These are phyloP conservation scores for Ibycter americanus DNA, from an alignment of 2,797 vertebrate genomes.

Conservation along the genomic window DNA sequence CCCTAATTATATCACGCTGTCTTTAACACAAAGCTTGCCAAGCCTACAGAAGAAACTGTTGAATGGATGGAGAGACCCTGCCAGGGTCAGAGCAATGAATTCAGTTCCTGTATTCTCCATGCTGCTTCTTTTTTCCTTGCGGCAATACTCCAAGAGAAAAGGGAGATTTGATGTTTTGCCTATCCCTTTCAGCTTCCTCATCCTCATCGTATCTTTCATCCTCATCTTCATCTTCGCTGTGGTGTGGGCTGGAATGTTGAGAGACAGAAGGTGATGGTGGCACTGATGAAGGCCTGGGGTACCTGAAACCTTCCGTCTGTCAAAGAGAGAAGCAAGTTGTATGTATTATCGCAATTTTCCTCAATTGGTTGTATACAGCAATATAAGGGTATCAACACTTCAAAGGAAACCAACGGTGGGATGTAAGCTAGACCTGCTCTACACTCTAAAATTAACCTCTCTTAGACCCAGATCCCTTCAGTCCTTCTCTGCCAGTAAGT, in stretches of 20 bases:
- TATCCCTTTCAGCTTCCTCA: slow-evolving; percentile 89
- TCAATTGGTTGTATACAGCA: not conserved
- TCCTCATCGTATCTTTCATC: slow-evolving; percentile 91
- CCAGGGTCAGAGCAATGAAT: not conserved
- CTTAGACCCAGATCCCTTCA: not conserved
- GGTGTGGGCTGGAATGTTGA: slow-evolving; percentile 86
- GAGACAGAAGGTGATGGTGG: slow-evolving; percentile 91
- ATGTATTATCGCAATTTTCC: not conserved
- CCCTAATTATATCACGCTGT: not conserved
- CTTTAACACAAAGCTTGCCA: slow-evolving; percentile 19
- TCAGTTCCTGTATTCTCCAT: slow-evolving; percentile 84
- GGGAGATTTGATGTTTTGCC: slow-evolving; percentile 89
- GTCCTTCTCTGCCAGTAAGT: not conserved
- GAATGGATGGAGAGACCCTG: not conserved
- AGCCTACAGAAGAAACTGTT: not conserved
- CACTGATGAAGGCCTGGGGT: slow-evolving; percentile 89
- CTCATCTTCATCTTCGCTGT: slow-evolving; percentile 85
- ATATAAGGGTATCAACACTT: not conserved
- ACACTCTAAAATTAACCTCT: not conserved
- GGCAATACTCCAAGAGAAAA: slow-evolving; percentile 76
- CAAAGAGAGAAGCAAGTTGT: not conserved
- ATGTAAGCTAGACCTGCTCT: not conserved
- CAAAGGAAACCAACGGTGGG: not conserved
- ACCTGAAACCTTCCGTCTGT: slow-evolving; percentile 90
- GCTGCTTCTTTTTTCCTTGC: slow-evolving; percentile 80